A percentile compares a stretch with the other conserved stretches of the same genome.
Evolutionary conservation across 2,113 vertebrate genomes (phyloP).

Genomic region (Galemys pyrenaicus): DNA sequence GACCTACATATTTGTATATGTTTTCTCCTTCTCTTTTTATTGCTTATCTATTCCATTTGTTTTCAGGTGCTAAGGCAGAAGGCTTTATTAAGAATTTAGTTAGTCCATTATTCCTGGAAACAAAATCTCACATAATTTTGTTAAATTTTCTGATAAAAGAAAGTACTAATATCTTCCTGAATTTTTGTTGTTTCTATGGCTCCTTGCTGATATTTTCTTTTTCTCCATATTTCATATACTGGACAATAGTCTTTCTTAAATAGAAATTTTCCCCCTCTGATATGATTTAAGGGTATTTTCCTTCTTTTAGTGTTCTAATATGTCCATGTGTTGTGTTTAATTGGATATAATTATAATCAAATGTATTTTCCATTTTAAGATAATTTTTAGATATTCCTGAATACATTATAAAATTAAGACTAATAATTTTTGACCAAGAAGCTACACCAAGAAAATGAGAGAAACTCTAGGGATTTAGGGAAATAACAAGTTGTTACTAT

Average conservation of each 20-base stretch:
- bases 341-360: not conserved
- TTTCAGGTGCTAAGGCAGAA: not conserved
- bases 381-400: not conserved
- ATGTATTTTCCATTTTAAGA: not conserved
- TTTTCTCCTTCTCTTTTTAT: not conserved
- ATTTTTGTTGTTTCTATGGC: not conserved
- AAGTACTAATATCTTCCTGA: not conserved
- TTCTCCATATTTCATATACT: not conserved
- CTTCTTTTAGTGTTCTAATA: not conserved
- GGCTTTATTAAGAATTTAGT: not conserved
- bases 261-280: not conserved
- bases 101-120: not conserved
- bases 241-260: not conserved
- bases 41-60: not conserved
- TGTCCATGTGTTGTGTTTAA: not conserved
- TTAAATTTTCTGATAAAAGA: not conserved
- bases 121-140: not conserved
- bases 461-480: not conserved
- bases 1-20: not conserved
- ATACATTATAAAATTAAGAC: not conserved
- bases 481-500: not conserved
- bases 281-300: not conserved
- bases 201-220: not conserved
- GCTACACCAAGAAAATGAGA: not conserved
- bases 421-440: not conserved